A percentile compares a stretch with the other conserved stretches of the same genome.
phyloP scores from a whole-genome alignment of 2,888 invertebrate species.

The Scaptomyza flava region DNA sequence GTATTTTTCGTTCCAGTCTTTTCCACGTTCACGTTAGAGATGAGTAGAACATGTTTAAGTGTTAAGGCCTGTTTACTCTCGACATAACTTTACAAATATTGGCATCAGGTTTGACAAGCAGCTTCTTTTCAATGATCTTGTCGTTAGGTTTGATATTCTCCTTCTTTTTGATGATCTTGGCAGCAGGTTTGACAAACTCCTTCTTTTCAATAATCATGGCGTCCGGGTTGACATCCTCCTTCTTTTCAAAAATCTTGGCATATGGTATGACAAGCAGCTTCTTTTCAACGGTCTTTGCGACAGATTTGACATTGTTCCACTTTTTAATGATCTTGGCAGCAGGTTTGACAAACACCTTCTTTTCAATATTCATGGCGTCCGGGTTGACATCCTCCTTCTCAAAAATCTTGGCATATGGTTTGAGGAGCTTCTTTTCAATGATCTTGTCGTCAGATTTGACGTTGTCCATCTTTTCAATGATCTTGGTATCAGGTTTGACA shows the following conservation, averaged over 20 bases:
- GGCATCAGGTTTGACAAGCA: too few relatives aligned
- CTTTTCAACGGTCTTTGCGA: not conserved
- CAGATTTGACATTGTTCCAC: too few relatives aligned
- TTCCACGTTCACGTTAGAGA: constrained; percentile 62
- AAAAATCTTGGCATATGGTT: too few relatives aligned
- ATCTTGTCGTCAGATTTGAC: not conserved
- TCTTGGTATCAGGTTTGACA: not conserved
- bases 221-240: not conserved
- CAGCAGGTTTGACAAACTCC: too few relatives aligned
- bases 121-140: too few relatives aligned
- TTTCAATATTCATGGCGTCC: not conserved
- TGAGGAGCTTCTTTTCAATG: too few relatives aligned
- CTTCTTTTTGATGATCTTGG: too few relatives aligned
- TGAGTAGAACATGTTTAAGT: constrained; percentile 12
- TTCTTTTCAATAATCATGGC: not conserved
- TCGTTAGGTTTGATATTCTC: not conserved
- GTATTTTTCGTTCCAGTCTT: constrained; percentile 59
- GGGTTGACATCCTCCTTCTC: too few relatives aligned
- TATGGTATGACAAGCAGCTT: too few relatives aligned
- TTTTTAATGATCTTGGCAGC: too few relatives aligned
- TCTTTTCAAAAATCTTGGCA: not conserved
- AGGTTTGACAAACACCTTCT: not conserved
- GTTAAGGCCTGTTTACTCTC: too few relatives aligned
- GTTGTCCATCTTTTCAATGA: not conserved
- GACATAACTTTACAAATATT: too few relatives aligned